Conservation (phyloP, 2,113 vertebrate species). For the Eulacestoma nigropectus region DNA sequence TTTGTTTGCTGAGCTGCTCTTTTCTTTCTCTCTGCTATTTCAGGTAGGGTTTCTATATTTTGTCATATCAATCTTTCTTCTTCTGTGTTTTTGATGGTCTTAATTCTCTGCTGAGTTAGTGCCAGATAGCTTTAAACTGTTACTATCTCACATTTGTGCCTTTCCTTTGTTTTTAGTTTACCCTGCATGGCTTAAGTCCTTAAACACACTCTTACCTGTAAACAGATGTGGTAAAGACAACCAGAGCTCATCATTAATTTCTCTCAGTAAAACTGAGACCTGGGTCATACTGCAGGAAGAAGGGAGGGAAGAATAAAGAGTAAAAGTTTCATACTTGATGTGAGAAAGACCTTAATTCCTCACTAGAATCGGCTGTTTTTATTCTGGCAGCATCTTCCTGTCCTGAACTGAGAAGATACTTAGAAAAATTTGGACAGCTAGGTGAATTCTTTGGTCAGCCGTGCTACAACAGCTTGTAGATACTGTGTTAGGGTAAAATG, state of each 20-base stretch:
- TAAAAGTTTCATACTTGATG: background rate
- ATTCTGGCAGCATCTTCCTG: background rate
- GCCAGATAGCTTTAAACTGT: background rate
- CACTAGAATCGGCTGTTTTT: background rate
- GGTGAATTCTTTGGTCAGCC: background rate
- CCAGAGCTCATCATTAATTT: background rate
- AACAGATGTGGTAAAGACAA: background rate
- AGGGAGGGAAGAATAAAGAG: background rate
- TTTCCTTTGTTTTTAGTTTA: background rate
- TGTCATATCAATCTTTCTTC: background rate
- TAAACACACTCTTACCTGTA: background rate
- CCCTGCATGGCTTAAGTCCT: background rate
- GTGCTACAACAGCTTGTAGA: background rate
- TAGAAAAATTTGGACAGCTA: background rate
- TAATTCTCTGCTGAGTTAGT: background rate
- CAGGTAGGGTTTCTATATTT: background rate
- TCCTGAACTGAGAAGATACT: background rate
- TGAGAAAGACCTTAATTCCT: background rate
- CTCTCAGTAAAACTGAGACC: background rate
- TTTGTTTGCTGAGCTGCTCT: background rate
- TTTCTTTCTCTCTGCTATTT: background rate
- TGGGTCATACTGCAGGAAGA: background rate
- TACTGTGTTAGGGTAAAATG: background rate
- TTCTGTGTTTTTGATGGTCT: background rate
- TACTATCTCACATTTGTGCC: background rate